These are phyloP conservation scores for Zapornia atra DNA, from an alignment of 2,113 vertebrate genomes.

Conservation along the genomic window DNA sequence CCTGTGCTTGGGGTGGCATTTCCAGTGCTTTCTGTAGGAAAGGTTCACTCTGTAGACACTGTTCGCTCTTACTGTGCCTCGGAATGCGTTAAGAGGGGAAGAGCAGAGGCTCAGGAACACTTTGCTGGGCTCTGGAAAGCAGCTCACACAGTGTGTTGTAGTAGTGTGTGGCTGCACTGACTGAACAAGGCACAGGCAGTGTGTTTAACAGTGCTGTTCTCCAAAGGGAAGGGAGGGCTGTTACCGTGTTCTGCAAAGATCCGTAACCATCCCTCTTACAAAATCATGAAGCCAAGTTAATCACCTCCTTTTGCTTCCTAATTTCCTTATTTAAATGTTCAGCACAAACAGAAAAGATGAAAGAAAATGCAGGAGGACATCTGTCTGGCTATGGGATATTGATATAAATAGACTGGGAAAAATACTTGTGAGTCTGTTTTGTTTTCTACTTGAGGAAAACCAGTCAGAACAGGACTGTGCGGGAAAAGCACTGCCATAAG, in stretches of 20 bases:
- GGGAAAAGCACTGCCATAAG: slow-evolving; percentile 13
- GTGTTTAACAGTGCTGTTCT: not conserved
- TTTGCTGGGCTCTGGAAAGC: not conserved
- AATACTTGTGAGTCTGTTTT: not conserved
- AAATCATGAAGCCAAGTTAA: slow-evolving; percentile 1
- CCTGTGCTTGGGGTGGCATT: not conserved
- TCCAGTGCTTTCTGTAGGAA: not conserved
- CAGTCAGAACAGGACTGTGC: not conserved
- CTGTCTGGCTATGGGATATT: not conserved
- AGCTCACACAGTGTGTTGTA: not conserved
- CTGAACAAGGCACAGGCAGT: not conserved
- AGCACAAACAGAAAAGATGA: not conserved
- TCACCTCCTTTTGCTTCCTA: not conserved
- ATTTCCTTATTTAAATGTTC: slow-evolving; percentile 32
- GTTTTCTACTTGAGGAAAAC: not conserved
- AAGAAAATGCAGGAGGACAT: slow-evolving; percentile 10
- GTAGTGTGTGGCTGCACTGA: not conserved
- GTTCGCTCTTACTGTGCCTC: not conserved
- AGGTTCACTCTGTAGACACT: not conserved
- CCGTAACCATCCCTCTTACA: not conserved
- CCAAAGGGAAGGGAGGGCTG: not conserved
- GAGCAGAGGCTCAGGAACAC: not conserved
- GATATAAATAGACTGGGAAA: slow-evolving; percentile 29
- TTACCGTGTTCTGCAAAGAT: not conserved
- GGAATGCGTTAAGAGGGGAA: not conserved